Evolutionary conservation across 2,797 vertebrate species (phyloP).

Genomic region (Etheostoma nigrum): DNA sequence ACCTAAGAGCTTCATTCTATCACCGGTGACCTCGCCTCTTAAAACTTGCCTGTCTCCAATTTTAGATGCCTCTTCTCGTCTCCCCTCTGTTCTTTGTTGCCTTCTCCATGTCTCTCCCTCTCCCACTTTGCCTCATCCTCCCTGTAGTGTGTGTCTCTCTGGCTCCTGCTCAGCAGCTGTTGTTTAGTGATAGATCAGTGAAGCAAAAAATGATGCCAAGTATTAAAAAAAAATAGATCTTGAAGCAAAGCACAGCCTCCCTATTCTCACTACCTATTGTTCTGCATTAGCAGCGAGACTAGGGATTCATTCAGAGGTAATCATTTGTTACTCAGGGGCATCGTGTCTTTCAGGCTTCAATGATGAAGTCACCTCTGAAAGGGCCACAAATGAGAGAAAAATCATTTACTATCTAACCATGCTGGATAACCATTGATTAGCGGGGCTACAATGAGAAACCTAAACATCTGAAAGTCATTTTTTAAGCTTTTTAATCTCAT

Average conservation of each 20-base stretch:
- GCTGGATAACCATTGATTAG: conserved; percentile 79
- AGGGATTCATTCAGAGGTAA: conserved; percentile 91
- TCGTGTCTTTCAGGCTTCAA: conserved; percentile 85
- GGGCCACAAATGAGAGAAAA: conserved; percentile 85
- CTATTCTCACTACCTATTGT: conserved; percentile 86
- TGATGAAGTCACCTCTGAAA: conserved; percentile 91
- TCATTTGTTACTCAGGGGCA: conserved; percentile 88
- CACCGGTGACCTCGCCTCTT: conserved; percentile 80
- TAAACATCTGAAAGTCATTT: conserved; percentile 54
- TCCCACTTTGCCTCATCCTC: conserved; percentile 67
- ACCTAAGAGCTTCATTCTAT: conserved; percentile 84
- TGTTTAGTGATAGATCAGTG: conserved; percentile 95
- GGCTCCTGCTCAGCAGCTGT: conserved; percentile 88
- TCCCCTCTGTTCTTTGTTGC: conserved; percentile 51
- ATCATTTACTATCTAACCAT: conserved; percentile 78
- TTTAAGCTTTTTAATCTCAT: conserved; percentile 47
- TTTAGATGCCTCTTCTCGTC: conserved; percentile 66
- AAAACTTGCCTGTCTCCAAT: conserved; percentile 76
- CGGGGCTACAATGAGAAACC: conserved; percentile 49
- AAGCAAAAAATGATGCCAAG: conserved; percentile 92
- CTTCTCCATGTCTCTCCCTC: conserved; percentile 55
- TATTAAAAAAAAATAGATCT: conserved; percentile 86
- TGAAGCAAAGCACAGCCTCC: conserved; percentile 78
- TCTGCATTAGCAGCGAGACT: conserved; percentile 81
- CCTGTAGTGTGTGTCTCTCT: conserved; percentile 68